Base-by-base conservation (phyloP, 2,888 invertebrate genomes). In the Ichneumon xanthorius region DNA sequence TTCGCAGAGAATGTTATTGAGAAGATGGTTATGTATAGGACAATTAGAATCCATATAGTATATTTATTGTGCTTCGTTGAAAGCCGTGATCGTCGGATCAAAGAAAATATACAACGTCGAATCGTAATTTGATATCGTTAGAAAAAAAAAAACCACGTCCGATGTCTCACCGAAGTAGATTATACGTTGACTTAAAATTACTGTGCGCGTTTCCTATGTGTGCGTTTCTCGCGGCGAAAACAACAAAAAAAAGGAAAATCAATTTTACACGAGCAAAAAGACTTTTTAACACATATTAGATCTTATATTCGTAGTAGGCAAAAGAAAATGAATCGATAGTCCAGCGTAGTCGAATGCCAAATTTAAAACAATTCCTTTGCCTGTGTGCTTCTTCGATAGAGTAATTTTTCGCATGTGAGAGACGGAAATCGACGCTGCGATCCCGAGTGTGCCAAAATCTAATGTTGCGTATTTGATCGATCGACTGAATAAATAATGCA, bases 371-470 rank as follows among this genome's bases (percentile, higher is more conserved):
- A 61, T 70, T 79, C 40, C 72, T 72, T 68, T 40, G 58, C 71
- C 58, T 72, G 30, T 65, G 55, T 76, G 55, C 19, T 75, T 30
- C 73, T 68, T 65, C 58, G 33, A 37, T 58, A 33, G 63, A 6
- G 63, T 30, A 16, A 30, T 63, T 55, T 75, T 40, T 45, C 61
- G 73, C 26, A 40, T 45, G 68, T 50, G 48, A 26, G 45, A 45
- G 26, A 50, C 16, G 26, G 70, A 30, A 48, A 50, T 14, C 26
- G 30, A 14, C 14, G 37, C 65, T 48, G 65, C 72, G 65, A 72
- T 77, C 26, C 40, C 53, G 33, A 53, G 78, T 78, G 84, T 85
- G 80, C 81, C 81, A 85, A 82, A 83, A 77, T 72, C 26, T 45
- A 61, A 61, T 73, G 58, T 77, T 68, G 26, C 67, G 33, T 63